These are phyloP conservation scores for Subacronicta megacephala DNA, from an alignment of 2,888 invertebrate genomes.

Conservation along the genomic window DNA sequence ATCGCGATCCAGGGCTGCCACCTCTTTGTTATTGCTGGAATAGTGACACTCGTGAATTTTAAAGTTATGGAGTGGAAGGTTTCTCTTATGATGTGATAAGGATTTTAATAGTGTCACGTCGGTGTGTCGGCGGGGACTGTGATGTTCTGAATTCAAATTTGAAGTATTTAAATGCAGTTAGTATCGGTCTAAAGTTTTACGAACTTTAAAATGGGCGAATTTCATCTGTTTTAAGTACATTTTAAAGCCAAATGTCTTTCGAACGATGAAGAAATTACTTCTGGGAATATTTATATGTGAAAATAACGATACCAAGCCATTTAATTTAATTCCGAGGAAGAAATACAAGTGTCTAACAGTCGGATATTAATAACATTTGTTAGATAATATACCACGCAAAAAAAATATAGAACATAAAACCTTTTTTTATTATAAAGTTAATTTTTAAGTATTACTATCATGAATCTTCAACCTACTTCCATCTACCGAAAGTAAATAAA, in stretches of 20 bases:
- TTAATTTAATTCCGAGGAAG: no score
- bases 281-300: no score
- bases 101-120: slow-evolving; percentile 2
- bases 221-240: not conserved
- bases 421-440: no score
- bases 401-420: no score
- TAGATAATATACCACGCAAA: no score
- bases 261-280: no score
- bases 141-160: not conserved
- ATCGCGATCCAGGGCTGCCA: slow-evolving; percentile 83
- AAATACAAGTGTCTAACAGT: no score
- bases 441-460: no score
- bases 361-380: no score
- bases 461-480: no score
- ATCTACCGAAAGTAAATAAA: slow-evolving; percentile 43
- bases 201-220: not conserved
- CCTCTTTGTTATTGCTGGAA: slow-evolving; percentile 57
- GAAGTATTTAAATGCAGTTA: not conserved
- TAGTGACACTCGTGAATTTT: slow-evolving; percentile 53
- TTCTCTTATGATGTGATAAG: slow-evolving; percentile 20
- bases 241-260: not conserved
- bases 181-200: not conserved
- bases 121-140: not conserved
- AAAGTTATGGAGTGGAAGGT: slow-evolving; percentile 45
- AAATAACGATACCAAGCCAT: no score